phyloP scores from a whole-genome alignment of 1,140 invertebrate genomes.

The Conus ventricosus region DNA sequence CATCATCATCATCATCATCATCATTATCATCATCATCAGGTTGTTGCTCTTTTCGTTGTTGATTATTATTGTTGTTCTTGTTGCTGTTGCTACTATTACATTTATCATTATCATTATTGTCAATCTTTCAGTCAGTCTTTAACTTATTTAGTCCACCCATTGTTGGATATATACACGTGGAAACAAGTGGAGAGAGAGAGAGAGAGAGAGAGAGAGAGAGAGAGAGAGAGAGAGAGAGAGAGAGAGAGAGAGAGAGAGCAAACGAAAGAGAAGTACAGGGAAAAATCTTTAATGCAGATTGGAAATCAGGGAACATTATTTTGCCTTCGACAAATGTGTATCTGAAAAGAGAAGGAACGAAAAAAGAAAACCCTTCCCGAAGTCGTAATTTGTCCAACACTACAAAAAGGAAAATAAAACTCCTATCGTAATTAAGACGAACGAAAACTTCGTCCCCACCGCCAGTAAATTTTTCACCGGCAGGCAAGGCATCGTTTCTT shows the following conservation, averaged over 20 bases:
- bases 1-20: too few species aligned
- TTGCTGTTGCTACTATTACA: too few species aligned
- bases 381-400: not conserved
- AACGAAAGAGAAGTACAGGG: not conserved
- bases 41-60: too few species aligned
- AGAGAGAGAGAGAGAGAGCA: not conserved
- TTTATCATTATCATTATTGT: too few species aligned
- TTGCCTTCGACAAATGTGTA: not conserved
- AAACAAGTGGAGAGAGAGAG: not conserved
- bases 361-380: not conserved
- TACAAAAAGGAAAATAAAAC: not conserved
- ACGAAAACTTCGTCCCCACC: not conserved
- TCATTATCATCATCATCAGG: too few species aligned
- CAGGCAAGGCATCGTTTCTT: not conserved
- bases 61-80: too few species aligned
- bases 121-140: too few species aligned
- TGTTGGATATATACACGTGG: not conserved
- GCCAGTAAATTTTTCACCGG: not conserved
- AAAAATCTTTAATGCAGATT: not conserved
- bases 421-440: not conserved
- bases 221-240: constrained; percentile 16
- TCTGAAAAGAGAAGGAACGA: not conserved
- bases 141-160: too few species aligned
- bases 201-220: constrained; percentile 12
- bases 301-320: not conserved